A percentile compares a stretch with the other conserved stretches of the same genome.
phyloP scores from a whole-genome alignment of 2,888 invertebrate genomes.

The Eupelmus urozonus region DNA sequence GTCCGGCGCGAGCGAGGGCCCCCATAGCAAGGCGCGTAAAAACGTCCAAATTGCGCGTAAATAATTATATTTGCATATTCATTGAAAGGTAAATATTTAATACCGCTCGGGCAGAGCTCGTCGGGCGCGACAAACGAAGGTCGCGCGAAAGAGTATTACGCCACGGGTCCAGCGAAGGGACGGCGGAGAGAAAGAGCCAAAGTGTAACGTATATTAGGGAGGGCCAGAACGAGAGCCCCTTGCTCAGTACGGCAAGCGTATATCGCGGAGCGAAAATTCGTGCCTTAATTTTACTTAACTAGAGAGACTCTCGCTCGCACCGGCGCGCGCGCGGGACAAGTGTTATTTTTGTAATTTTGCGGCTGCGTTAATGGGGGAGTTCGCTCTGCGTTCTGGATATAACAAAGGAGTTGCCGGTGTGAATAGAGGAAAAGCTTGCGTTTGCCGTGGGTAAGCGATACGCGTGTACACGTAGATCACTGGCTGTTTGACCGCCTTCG shows the following conservation, averaged over 20 bases:
- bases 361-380: constrained; percentile 67
- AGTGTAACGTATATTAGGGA: constrained; percentile 71
- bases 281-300: constrained; percentile 74
- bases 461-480: constrained; percentile 49
- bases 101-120: constrained; percentile 63
- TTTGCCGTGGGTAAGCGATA: constrained; percentile 17
- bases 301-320: constrained; percentile 20
- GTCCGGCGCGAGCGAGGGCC: no score
- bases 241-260: constrained; percentile 36
- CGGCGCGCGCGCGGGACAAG: constrained; percentile 64
- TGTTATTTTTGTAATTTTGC: constrained; percentile 74
- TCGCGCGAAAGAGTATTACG: constrained; percentile 51
- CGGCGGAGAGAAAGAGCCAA: constrained; percentile 61
- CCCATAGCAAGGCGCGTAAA: constrained; percentile 72
- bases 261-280: constrained; percentile 64
- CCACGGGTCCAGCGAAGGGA: constrained; percentile 37
- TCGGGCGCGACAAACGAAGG: constrained; percentile 55
- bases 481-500: constrained; percentile 27
- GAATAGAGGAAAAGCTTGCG: constrained; percentile 44
- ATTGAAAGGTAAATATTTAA: constrained; percentile 78
- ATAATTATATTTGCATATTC: constrained; percentile 78
- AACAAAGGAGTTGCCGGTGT: neutral
- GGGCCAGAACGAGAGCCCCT: constrained; percentile 64
- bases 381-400: no score
- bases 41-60: constrained; percentile 77